Evolutionary conservation across 2,113 vertebrate species (phyloP), one percentile per base, ranked within the genome.

Genomic region (Serilophus lunatus): DNA sequence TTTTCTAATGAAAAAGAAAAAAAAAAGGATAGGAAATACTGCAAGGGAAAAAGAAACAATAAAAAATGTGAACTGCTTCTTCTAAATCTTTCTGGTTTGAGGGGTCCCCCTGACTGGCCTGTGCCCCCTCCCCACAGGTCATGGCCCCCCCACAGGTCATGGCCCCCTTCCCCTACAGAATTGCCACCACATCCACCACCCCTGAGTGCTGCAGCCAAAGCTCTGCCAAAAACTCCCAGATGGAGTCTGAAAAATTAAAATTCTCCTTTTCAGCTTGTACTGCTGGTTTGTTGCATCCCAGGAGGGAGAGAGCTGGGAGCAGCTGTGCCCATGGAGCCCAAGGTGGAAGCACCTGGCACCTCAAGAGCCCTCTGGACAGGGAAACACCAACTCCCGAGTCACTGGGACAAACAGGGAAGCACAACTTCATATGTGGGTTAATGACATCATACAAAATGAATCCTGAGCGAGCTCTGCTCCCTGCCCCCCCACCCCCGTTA

Each of bases 321-420:
- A 53, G 7, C 64, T 0, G 0, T 12, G 49, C 40, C 51, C 3
- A 0, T 3, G 1, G 65, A 56, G 68, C 26, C 36, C 0, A 4
- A 42, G 18, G 8, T 6, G 35, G 47, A 24, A 75, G 74, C 28
- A 26, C n/a, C 10, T 24, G 2, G 45, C 60, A 28, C 5, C 42
- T 31, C 3, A 1, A 49, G 44, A 91, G 56, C 81, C 33, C 10
- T 59, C 49, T 6, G 4, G 24, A 51, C 31, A 2, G 26, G 87
- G 86, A 79, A 54, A 54, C 54, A 63, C 44, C 84, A 66, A 56
- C 16, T 29, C 53, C 13, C 0, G 2, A 72, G 85, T 47, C 90
- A 74, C 66, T 51, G 92, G 79, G 71, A 36, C 92, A 85, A 76
- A 63, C 59, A 54, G 77, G 42, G 92, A 42, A 64, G 40, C 75